Evolutionary conservation across 1,140 invertebrate genomes (phyloP), one percentile per base, ranked within the genome.

Genomic region (Dufourea novaeangliae): DNA sequence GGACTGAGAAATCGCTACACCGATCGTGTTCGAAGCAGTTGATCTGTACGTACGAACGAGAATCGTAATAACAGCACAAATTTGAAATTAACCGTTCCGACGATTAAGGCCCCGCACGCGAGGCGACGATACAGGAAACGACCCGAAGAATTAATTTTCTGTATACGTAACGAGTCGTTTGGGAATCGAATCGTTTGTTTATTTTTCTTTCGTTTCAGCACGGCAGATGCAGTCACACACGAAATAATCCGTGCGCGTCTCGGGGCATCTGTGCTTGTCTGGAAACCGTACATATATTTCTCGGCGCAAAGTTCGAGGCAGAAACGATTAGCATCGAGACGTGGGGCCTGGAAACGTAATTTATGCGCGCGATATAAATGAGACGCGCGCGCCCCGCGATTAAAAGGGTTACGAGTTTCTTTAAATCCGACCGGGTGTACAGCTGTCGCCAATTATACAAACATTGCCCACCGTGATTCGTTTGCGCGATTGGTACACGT

Each of bases 261-360:
- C 34, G 8, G n/a, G n/a, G n/a, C 34, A 37, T 37, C 34, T 3
- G 20, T 14, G 69, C 68, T n/a, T 59, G 10, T 50, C 69, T 50
- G 57, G n/a, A n/a, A n/a, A n/a, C n/a, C 62, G 25, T 61, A 61
- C 34, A 72, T 72, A 34, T 72, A 39, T 62, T 56, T 54, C 34
- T 3, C 7, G 2, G 29, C 27, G 27, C 52, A 68, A 68, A 54
- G 20, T 50, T 54, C 66, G 32, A 54, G n/a, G n/a, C 27, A 25
- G 14, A 5, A n/a, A 11, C 54, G 69, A 72, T 72, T 72, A 72
- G 39, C 57, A 72, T 72, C 56, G 11, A 25, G n/a, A n/a, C n/a
- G n/a, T 27, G 14, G 32, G 7, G 20, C 41, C 3, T 7, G 57
- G 56, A 50, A 34, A 12, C 10, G 37, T 72, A 72, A 72, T 61